Conservation (phyloP, 2,113 vertebrate species). For the Mionectes macconnelli region DNA sequence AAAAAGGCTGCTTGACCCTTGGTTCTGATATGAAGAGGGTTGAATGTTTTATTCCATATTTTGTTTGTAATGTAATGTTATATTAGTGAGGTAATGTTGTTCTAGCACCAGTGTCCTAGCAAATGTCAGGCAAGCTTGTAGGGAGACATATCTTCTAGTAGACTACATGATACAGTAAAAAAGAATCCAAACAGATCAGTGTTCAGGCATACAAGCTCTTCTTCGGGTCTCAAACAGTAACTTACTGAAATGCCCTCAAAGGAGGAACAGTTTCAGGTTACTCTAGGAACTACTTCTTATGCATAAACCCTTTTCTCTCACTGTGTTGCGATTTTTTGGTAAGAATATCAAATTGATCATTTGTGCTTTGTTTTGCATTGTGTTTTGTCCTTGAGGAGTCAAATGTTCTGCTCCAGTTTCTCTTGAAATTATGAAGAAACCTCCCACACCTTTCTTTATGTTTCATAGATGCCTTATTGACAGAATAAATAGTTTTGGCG, state of each 20-base stretch:
- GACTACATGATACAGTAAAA: not conserved
- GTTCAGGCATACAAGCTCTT: not conserved
- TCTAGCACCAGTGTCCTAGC: slow-evolving; percentile 3
- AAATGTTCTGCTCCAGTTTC: not conserved
- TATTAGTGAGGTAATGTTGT: slow-evolving; percentile 42
- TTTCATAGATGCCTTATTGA: not conserved
- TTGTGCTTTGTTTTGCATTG: not conserved
- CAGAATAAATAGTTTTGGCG: not conserved
- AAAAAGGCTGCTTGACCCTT: slow-evolving; percentile 16
- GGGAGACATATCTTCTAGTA: not conserved
- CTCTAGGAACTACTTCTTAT: not conserved
- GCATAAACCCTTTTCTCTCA: not conserved
- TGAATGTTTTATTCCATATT: not conserved
- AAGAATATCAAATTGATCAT: not conserved
- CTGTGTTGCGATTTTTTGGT: not conserved
- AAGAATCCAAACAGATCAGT: not conserved
- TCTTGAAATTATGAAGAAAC: not conserved
- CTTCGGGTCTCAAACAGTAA: not conserved
- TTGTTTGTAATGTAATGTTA: slow-evolving; percentile 6
- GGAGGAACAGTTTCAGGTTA: not conserved
- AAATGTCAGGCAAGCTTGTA: not conserved
- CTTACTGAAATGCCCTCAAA: not conserved
- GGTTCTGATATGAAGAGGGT: not conserved
- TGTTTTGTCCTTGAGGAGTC: not conserved
- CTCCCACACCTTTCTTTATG: not conserved